These are phyloP conservation scores for Electrophaes corylata DNA, from an alignment of 2,888 invertebrate genomes.

Conservation along the genomic window DNA sequence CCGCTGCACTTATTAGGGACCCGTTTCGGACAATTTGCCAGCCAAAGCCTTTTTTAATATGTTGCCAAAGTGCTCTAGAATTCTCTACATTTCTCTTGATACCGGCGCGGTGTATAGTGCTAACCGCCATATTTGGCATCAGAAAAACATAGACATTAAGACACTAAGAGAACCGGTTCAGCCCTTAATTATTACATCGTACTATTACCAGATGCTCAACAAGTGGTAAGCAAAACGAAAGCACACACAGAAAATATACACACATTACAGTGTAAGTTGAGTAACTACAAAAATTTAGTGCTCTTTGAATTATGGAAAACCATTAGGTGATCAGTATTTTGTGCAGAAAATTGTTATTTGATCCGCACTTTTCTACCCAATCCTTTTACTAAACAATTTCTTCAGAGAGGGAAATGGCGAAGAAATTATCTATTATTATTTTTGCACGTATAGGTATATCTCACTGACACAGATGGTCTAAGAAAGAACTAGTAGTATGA, in stretches of 20 bases:
- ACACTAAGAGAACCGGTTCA: constrained; percentile 42
- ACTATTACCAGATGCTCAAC: constrained; percentile 6
- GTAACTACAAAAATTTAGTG: too few species aligned
- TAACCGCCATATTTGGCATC: constrained; percentile 15
- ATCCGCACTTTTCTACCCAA: too few species aligned
- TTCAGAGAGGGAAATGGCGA: too few species aligned
- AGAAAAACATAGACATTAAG: constrained; percentile 15
- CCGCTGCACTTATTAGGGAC: neutral
- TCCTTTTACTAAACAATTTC: too few species aligned
- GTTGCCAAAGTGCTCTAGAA: neutral
- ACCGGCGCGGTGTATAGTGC: neutral
- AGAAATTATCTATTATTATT: too few species aligned
- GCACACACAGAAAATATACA: too few species aligned
- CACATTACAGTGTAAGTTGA: too few species aligned
- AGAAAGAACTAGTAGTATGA: neutral
- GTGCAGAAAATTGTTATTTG: too few species aligned
- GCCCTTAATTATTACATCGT: constrained; percentile 53
- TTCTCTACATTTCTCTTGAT: neutral
- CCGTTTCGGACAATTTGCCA: neutral
- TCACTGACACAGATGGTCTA: neutral
- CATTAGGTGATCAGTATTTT: too few species aligned
- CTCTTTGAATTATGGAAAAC: too few species aligned
- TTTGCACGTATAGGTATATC: neutral
- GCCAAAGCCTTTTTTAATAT: too few species aligned
- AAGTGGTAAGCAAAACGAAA: constrained; percentile 7